These are phyloP conservation scores for Hapalemur alaotrensis DNA, from an alignment of 2,797 vertebrate genomes.

Conservation along the genomic window DNA sequence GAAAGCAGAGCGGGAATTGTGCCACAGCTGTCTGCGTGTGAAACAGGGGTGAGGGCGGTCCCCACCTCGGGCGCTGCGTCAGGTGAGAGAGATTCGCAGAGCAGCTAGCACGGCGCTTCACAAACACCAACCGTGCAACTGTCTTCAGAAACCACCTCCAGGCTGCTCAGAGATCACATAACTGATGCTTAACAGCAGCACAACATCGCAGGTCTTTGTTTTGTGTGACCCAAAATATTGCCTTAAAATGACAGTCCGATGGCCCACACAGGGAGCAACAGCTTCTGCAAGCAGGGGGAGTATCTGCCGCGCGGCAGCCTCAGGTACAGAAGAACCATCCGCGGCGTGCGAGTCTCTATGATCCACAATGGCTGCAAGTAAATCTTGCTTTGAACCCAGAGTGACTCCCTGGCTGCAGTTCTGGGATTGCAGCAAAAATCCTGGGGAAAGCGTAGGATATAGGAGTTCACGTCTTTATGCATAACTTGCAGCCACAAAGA, in stretches of 20 bases:
- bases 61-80: neutral
- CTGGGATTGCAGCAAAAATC: neutral
- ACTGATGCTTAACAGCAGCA: neutral
- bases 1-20: neutral
- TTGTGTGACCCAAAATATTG: neutral
- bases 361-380: neutral
- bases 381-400: neutral
- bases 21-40: neutral
- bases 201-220: neutral
- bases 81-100: neutral
- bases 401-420: neutral
- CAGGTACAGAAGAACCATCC: neutral
- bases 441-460: neutral
- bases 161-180: neutral
- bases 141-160: neutral
- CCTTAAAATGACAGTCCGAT: neutral
- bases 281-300: neutral
- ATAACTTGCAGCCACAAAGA: neutral
- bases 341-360: neutral
- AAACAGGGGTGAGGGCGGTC: neutral
- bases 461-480: neutral
- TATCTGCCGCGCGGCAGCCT: neutral
- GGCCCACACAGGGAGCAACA: neutral
- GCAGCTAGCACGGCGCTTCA: neutral
- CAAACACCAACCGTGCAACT: neutral